Base-by-base conservation (phyloP, 2,797 vertebrate genomes). In the Enoplosus armatus region DNA sequence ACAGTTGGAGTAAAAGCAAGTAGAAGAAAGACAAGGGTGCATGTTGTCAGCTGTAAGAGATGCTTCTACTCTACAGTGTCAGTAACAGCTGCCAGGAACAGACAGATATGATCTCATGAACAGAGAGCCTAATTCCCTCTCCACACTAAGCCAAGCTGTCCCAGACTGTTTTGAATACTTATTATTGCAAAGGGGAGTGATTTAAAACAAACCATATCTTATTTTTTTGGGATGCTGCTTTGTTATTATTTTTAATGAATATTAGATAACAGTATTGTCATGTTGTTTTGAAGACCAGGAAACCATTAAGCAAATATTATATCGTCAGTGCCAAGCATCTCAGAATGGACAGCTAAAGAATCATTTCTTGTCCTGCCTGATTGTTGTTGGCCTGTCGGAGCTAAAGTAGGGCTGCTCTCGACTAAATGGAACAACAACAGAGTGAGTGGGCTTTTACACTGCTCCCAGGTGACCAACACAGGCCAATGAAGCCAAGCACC, bases 401-500 rank as follows among this genome's bases (percentile, higher is more conserved):
- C 77, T 78, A 62, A 87, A 87, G 84, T 84, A 64, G 51, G 33
- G 55, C 53, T 89, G 69, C 85, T 79, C 62, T 84, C 5, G 0
- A 67, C 83, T 89, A 89, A 93, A 87, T 79, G 85, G 89, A 92
- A 82, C 74, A 90, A 81, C 81, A 79, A 58, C 70, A 62, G 48
- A 72, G 79, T 80, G 73, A 91, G 80, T 83, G 77, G 72, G 78
- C 87, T 87, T 89, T 93, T 90, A 92, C 83, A 45, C 72, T 24
- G 72, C 50, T 92, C 92, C 87, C 92, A 72, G 80, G 80, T 83
- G 91, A 83, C 88, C 84, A 63, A 56, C 82, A 69, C 27, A 63
- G 50, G 80, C 72, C 80, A 47, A 31, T 85, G 76, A 77, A 85
- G 84, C 75, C 76, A 69, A 81, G 77, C 81, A 81, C 87, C 79